Evolutionary conservation across 2,113 vertebrate species (phyloP).

Genomic region (Pogona vitticeps): DNA sequence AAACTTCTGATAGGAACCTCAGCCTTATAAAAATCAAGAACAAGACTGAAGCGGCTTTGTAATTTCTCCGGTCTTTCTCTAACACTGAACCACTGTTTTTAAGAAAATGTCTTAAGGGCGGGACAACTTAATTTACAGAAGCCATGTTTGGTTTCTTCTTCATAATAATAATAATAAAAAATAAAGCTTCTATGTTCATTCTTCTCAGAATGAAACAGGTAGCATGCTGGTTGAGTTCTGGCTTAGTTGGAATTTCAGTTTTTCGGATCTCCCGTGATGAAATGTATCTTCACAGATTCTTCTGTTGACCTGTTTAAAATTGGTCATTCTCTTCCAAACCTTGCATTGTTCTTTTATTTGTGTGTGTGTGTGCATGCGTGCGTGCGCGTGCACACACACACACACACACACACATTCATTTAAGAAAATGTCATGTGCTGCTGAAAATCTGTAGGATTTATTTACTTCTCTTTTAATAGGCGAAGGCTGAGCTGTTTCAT

Average conservation of each 20-base stretch:
- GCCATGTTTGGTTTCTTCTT: background rate
- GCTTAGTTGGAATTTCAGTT: constrained; percentile 58
- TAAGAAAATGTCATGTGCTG: constrained; percentile 21
- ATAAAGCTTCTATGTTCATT: constrained; percentile 33
- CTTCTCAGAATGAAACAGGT: constrained; percentile 39
- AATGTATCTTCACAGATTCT: constrained; percentile 47
- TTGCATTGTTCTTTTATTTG: background rate
- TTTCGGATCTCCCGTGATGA: constrained; percentile 54
- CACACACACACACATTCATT: background rate
- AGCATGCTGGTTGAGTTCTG: constrained; percentile 39
- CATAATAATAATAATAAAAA: too few relatives aligned
- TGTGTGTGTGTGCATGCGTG: background rate
- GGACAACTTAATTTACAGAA: background rate
- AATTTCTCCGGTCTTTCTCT: background rate
- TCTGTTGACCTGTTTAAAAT: constrained; percentile 47
- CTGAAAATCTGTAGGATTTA: constrained; percentile 31
- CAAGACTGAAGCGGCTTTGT: background rate
- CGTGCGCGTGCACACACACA: background rate
- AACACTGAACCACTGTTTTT: background rate
- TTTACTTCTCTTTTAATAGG: constrained; percentile 41
- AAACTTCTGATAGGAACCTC: background rate
- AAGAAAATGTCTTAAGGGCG: fast-evolving
- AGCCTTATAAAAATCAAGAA: constrained; percentile 7
- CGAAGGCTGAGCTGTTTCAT: constrained; percentile 60
- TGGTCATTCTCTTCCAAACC: background rate